Percentiles rank a stretch among this genome's conserved stretches.
phyloP scores from a whole-genome alignment of 2,888 invertebrate species.

The Sipha maydis region DNA sequence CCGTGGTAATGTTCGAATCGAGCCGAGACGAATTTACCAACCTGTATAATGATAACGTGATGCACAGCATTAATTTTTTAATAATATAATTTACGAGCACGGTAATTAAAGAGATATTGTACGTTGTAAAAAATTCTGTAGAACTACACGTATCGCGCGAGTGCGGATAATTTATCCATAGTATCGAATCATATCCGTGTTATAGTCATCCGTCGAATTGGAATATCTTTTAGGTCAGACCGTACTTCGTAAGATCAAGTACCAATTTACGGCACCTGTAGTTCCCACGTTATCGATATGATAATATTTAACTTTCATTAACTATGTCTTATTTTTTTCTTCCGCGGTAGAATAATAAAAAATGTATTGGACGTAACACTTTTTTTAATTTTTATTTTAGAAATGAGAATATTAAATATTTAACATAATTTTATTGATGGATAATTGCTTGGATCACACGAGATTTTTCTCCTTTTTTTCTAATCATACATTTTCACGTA shows the following conservation, averaged over 20 bases:
- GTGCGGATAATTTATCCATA: background rate
- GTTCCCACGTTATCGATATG: background rate
- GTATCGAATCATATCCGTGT: background rate
- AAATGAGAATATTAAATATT: background rate
- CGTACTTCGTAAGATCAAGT: background rate
- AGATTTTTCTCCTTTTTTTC: too few relatives aligned
- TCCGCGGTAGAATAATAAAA: background rate
- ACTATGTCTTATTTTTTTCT: background rate
- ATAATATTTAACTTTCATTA: slow-evolving; percentile 23
- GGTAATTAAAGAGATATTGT: too few relatives aligned
- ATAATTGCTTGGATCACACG: too few relatives aligned
- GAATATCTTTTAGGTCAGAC: slow-evolving; percentile 15
- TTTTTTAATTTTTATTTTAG: slow-evolving; percentile 29
- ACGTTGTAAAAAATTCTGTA: too few relatives aligned
- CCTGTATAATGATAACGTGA: too few relatives aligned
- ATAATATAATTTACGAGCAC: too few relatives aligned
- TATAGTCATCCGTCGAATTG: background rate
- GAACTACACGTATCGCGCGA: too few relatives aligned
- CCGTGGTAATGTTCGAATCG: too few relatives aligned
- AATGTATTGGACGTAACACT: background rate
- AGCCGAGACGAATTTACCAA: too few relatives aligned
- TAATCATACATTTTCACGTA: too few relatives aligned
- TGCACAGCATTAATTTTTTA: too few relatives aligned
- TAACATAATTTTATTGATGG: too few relatives aligned
- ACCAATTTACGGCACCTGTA: slow-evolving; percentile 16